phyloP scores from a whole-genome alignment of 2,797 vertebrate genomes.

The Fistularia commersonii region DNA sequence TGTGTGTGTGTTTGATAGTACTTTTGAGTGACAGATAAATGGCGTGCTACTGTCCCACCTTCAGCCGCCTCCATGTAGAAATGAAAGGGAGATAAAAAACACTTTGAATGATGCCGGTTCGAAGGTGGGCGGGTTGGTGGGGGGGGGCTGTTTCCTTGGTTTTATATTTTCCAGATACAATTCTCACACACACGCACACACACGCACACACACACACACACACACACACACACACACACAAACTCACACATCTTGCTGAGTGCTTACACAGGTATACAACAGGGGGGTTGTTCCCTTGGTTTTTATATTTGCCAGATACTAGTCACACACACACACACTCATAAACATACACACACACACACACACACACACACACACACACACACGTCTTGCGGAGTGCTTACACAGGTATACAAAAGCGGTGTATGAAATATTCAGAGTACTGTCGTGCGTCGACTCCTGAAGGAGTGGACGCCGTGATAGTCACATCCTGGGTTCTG shows the following conservation, averaged over 20 bases:
- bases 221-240: constrained; percentile 4
- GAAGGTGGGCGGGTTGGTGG: no score
- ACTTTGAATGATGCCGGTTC: no score
- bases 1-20: no score
- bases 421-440: constrained; percentile 42
- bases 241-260: no score
- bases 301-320: neutral
- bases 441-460: constrained; percentile 2
- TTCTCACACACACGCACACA: neutral
- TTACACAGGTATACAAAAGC: constrained; percentile 34
- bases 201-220: constrained; percentile 1
- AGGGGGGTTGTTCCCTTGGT: constrained; percentile 2
- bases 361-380: constrained; percentile 6
- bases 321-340: neutral
- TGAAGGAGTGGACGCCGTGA: constrained; percentile 4
- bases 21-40: no score
- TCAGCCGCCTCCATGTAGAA: no score
- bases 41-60: no score
- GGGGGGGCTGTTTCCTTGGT: no score
- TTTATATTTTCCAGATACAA: neutral
- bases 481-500: neutral
- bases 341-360: neutral
- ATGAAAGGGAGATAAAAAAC: no score
- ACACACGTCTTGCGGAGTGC: constrained; percentile 10
- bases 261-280: constrained; percentile 35